These are phyloP conservation scores for Pelvicachromis taeniatus DNA, from an alignment of 2,113 vertebrate genomes.

Conservation along the genomic window DNA sequence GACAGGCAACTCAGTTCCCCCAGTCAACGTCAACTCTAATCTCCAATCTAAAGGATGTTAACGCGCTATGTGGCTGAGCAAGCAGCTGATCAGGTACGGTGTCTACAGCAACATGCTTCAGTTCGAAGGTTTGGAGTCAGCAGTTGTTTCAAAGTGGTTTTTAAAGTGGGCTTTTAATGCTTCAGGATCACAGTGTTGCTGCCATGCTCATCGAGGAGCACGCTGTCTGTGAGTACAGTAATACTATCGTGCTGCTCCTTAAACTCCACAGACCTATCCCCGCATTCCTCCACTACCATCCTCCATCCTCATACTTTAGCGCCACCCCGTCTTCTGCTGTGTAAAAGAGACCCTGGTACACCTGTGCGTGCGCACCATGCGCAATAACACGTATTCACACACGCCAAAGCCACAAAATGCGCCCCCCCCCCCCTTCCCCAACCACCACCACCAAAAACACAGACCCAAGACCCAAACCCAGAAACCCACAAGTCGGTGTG, in stretches of 20 bases:
- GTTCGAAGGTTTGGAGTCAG: neutral
- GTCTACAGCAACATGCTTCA: neutral
- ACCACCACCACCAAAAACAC: neutral
- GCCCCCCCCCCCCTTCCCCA: neutral
- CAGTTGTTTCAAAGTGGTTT: neutral
- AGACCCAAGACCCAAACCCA: constrained; percentile 51
- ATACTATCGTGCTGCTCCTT: neutral
- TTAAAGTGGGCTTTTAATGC: neutral
- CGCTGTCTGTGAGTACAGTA: neutral
- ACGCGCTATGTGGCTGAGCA: neutral
- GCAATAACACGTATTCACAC: neutral
- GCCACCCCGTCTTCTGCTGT: neutral
- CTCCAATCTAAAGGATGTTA: neutral
- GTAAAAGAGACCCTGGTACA: neutral
- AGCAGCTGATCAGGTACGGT: neutral
- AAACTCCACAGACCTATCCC: neutral
- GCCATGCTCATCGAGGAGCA: neutral
- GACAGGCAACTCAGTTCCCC: neutral
- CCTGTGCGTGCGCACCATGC: neutral
- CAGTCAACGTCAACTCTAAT: neutral
- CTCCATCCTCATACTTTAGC: neutral
- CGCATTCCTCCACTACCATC: neutral
- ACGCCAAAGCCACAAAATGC: neutral
- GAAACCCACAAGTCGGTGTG: constrained; percentile 54
- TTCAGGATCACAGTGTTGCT: neutral